Evolutionary conservation across 2,797 vertebrate species (phyloP).

Genomic region (Sternotherus odoratus): DNA sequence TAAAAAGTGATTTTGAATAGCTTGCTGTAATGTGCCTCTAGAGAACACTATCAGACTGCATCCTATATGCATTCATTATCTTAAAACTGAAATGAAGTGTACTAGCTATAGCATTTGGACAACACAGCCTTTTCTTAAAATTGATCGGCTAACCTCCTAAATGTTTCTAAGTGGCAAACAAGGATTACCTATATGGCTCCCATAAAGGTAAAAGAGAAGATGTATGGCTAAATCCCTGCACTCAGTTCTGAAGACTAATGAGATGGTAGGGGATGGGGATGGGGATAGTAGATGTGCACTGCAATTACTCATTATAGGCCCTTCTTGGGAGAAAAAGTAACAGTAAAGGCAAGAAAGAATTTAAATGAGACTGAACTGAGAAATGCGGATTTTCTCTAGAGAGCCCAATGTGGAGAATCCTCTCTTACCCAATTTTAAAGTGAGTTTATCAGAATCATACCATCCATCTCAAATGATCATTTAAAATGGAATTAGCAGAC

Average conservation of each 20-base stretch:
- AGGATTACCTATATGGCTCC: neutral
- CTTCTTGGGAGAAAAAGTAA: neutral
- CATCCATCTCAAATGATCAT: constrained; percentile 22
- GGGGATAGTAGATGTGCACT: neutral
- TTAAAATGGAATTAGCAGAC: neutral
- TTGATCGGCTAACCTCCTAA: neutral
- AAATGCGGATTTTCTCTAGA: neutral
- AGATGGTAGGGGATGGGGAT: neutral
- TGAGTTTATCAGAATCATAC: constrained; percentile 15
- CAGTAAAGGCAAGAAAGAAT: neutral
- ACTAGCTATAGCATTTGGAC: neutral
- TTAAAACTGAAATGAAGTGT: neutral
- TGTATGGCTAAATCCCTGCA: neutral
- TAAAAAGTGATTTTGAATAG: neutral
- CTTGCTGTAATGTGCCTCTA: neutral
- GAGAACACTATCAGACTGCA: neutral
- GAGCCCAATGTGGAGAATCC: neutral
- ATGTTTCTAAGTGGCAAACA: neutral
- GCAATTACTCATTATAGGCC: accelerated
- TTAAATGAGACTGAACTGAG: neutral
- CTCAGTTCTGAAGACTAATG: neutral
- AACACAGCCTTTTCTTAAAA: neutral
- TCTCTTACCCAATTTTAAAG: accelerated
- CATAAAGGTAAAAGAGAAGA: neutral
- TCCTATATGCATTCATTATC: accelerated